Percentiles rank a stretch among this genome's conserved stretches.
These are phyloP conservation scores for Agelastica alni DNA, from an alignment of 2,888 invertebrate species.

Conservation along the genomic window DNA sequence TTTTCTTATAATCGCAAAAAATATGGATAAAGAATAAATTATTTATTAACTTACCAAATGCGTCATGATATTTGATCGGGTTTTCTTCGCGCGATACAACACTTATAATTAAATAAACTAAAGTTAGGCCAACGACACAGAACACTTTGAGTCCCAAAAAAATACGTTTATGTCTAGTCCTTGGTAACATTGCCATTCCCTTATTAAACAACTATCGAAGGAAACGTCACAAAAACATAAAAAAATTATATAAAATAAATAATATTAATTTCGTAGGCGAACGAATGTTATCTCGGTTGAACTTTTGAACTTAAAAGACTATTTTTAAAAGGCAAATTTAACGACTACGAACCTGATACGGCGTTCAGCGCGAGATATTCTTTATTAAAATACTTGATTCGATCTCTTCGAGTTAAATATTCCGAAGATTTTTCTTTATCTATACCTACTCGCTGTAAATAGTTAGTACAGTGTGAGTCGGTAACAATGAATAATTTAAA, in stretches of 20 bases:
- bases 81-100: slow-evolving; percentile 18
- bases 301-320: slow-evolving; percentile 1
- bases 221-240: slow-evolving; percentile 27
- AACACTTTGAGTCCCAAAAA: slow-evolving; percentile 48
- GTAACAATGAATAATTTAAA: no score
- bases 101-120: slow-evolving; percentile 45
- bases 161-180: slow-evolving; percentile 49
- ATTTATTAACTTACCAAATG: slow-evolving; percentile 1
- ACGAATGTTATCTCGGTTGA: slow-evolving; percentile 28
- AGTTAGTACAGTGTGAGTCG: no score
- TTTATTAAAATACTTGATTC: no score
- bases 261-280: no score
- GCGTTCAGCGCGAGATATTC: no score
- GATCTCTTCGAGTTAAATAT: no score
- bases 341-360: no score
- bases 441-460: no score
- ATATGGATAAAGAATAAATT: no score
- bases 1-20: no score
- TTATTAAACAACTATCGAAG: slow-evolving; percentile 20
- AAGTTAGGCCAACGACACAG: slow-evolving; percentile 46
- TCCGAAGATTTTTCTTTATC: no score
- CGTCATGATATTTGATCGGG: neutral
- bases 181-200: slow-evolving; percentile 50
- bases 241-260: slow-evolving; percentile 7
- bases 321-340: no score